Base-by-base conservation (phyloP, 1,140 invertebrate genomes). In the Megathymus violae region DNA sequence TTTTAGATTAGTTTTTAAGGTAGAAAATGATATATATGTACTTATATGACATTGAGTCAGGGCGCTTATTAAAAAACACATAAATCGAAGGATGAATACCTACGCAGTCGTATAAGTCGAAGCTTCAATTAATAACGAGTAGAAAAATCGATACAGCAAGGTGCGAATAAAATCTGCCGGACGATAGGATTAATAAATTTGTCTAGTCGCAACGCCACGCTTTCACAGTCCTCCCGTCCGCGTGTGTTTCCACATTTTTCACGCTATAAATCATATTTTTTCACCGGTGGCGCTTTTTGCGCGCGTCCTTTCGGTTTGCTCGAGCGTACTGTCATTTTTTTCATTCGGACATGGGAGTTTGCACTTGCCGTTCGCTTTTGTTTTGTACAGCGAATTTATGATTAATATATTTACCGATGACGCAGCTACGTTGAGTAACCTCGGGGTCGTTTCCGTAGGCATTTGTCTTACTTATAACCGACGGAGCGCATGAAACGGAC, bases 191-290 rank as follows among this genome's bases (percentile, higher is more conserved):
- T 89, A 88, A 91, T 89, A 86, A 88, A 89, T 88, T 87, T 80
- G 86, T 88, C 76, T 78, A 80, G 80, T 83, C 82, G 79, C 81
- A 86, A 87, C 67, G 70, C 77, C 74, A 72, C 82, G 86, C 83
- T 88, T 89, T 89, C 84, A 82, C 81, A 80, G 79, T 82, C 65
- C 69, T 79, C 81, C 76, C 81, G 89, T 89, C 79, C 87, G 80
- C 84, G 85, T 89, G 88, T 91, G 85, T 88, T 89, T 89, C 82
- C 85, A 91, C 89, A 92, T 92, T 91, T 92, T 92, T 92, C 89
- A 89, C 76, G 83, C 78, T 62, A 91, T 92, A 91, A 91, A 92
- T 92, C 91, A 92, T 91, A 87, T 92, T 91, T 92, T 92, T 92
- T 90, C 89, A 89, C 81, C 85, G 87, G 78, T 82, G 76, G 76